Evolutionary conservation across 2,888 invertebrate species (phyloP), one percentile per base, ranked within the genome.

Genomic region (Leptura quadrifasciata): DNA sequence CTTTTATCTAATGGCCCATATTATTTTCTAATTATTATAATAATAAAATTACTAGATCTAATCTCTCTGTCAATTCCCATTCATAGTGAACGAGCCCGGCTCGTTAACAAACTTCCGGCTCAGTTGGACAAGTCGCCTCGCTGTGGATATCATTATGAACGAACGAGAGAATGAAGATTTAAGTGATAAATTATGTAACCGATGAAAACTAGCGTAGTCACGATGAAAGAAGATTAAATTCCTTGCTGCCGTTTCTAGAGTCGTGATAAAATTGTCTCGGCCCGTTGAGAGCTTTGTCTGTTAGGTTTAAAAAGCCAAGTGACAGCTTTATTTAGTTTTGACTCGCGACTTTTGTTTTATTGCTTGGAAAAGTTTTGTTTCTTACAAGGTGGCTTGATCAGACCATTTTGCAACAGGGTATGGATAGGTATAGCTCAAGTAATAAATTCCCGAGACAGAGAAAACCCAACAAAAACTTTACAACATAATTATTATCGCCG

Each of bases 131-230:
- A 10, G 20, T 21, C 20, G 57, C 20, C 20, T 57, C 57, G 21
- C 10, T 4, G 10, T 57, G 20, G 57, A 57, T 57, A 57, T 57
- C 57, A 57, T 57, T 57, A 57, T 57, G 47, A 47, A 47, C 47
- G 47, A 47, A n/a, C 47, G 47, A 47, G n/a, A 47, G 47, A 47
- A 47, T 47, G 60, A 61, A 31, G 60, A 27, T 61, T 61, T 61
- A 61, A 61, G 35, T 64, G 64, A 64, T 64, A 39, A 64, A 64
- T 64, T 39, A 64, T 39, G 20, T 64, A 35, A 18, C n/a, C 64
- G 64, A 64, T 21, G 47, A 64, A 64, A 64, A 35, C 39, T 20
- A 47, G 35, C 20, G 31, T 10, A 64, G 64, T 64, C 64, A 64
- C 20, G 64, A 35, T 35, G 18, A 47, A 12, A 12, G 18, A 20